These are phyloP conservation scores for Stenotaenia linearis DNA, from an alignment of 2,888 invertebrate genomes.

Conservation along the genomic window DNA sequence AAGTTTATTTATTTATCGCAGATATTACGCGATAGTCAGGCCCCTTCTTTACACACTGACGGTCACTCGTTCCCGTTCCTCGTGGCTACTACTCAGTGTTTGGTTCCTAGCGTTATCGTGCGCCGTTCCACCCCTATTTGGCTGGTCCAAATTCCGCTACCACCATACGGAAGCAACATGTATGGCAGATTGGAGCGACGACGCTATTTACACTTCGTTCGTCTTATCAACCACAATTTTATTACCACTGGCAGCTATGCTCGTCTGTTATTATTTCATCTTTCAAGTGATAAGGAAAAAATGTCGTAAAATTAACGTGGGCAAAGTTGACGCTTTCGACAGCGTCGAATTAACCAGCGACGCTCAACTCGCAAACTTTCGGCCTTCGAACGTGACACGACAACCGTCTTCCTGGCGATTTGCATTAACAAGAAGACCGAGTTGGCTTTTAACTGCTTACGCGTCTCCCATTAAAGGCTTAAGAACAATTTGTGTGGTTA, in stretches of 20 bases:
- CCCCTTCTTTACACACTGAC: conserved; percentile 33
- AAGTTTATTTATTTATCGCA: conserved; percentile 1
- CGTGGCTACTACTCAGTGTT: conserved; percentile 26
- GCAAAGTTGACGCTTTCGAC: conserved; percentile 35
- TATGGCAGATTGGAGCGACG: conserved; percentile 30
- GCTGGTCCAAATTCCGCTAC: conserved; percentile 34
- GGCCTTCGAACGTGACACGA: background rate
- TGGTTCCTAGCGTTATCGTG: conserved; percentile 32
- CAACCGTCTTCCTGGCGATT: background rate
- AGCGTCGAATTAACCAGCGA: background rate
- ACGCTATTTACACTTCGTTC: conserved; percentile 29
- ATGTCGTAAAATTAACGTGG: conserved; percentile 39
- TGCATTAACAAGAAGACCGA: conserved; percentile 15
- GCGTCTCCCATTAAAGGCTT: conserved; percentile 35
- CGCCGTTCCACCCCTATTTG: conserved; percentile 33
- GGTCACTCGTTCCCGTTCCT: conserved; percentile 30
- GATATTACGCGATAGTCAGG: conserved; percentile 36
- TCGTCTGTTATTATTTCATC: conserved; percentile 37
- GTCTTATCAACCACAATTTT: conserved; percentile 26
- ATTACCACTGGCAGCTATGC: conserved; percentile 28
- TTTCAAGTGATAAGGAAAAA: conserved; percentile 40
- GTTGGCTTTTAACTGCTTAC: conserved; percentile 24
- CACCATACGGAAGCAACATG: conserved; percentile 14
- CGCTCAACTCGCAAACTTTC: background rate
- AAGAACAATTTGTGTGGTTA: conserved; percentile 39